These are phyloP conservation scores for Plumapathes pennacea DNA, from an alignment of 92 coral and sea anemone species.

Conservation along the genomic window DNA sequence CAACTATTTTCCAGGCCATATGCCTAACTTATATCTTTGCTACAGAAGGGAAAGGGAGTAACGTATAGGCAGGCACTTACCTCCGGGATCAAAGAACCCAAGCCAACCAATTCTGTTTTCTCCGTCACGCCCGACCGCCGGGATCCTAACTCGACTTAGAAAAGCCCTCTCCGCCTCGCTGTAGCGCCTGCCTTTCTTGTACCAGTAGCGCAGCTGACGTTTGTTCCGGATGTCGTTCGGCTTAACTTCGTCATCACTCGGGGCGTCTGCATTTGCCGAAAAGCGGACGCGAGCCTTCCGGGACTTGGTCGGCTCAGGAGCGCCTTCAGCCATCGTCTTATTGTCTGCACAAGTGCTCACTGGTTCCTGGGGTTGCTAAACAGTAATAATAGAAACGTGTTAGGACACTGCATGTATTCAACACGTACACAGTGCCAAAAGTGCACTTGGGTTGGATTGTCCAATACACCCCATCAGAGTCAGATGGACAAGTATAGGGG, in stretches of 20 bases:
- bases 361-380: no score
- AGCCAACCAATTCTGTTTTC: conserved; percentile 64
- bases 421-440: no score
- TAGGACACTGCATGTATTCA: no score
- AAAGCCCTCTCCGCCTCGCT: conserved; percentile 98
- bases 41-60: not conserved
- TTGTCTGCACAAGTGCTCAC: no score
- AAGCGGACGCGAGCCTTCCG: conserved; percentile 68
- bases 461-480: no score
- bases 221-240: conserved; percentile 49
- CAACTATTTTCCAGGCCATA: no score
- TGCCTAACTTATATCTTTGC: no score
- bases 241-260: conserved; percentile 67
- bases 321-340: no score
- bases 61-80: conserved; percentile 26
- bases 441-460: no score
- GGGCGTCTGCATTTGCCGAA: conserved; percentile 54
- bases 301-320: conserved; percentile 1
- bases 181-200: conserved; percentile 73
- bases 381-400: no score
- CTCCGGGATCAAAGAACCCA: conserved; percentile 86
- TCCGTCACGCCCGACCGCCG: conserved; percentile 54
- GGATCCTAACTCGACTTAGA: conserved; percentile 77
- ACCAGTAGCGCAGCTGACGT: conserved; percentile 70
- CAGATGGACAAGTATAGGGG: no score